Evolutionary conservation across 2,888 invertebrate genomes (phyloP).

Genomic region (Holacanthella duospinosa): DNA sequence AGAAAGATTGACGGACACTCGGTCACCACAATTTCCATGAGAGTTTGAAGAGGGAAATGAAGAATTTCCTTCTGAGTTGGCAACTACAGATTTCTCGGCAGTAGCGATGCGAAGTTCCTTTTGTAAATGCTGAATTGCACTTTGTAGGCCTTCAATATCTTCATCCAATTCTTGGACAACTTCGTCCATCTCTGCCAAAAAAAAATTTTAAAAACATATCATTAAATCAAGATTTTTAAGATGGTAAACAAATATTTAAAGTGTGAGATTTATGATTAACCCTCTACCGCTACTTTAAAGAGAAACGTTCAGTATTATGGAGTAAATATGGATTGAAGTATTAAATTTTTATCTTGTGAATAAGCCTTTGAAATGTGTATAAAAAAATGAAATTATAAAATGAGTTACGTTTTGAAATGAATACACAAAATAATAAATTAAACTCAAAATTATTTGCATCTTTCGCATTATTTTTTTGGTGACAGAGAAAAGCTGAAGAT

Average conservation of each 20-base stretch:
- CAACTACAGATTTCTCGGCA: slow-evolving; percentile 50
- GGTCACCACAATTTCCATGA: neutral
- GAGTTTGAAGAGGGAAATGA: neutral
- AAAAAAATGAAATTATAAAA: too few relatives aligned
- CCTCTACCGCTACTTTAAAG: too few relatives aligned
- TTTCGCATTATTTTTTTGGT: too few relatives aligned
- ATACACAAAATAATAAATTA: too few relatives aligned
- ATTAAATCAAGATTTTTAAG: neutral
- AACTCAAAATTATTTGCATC: too few relatives aligned
- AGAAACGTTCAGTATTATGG: too few relatives aligned
- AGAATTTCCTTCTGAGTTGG: slow-evolving; percentile 9
- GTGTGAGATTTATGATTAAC: neutral
- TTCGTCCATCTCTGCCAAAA: slow-evolving; percentile 72
- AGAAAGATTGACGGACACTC: slow-evolving; percentile 11
- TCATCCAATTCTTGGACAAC: slow-evolving; percentile 91
- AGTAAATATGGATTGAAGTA: too few relatives aligned
- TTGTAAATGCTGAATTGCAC: slow-evolving; percentile 86
- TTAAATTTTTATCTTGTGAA: too few relatives aligned
- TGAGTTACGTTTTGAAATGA: too few relatives aligned
- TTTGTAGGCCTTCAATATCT: slow-evolving; percentile 97
- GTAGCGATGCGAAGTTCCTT: slow-evolving; percentile 70
- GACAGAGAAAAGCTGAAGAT: too few relatives aligned
- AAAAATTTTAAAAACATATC: neutral
- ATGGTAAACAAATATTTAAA: neutral
- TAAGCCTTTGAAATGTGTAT: too few relatives aligned